Evolutionary conservation across 2,888 invertebrate species (phyloP).

Genomic region (Argynnis bischoffii): DNA sequence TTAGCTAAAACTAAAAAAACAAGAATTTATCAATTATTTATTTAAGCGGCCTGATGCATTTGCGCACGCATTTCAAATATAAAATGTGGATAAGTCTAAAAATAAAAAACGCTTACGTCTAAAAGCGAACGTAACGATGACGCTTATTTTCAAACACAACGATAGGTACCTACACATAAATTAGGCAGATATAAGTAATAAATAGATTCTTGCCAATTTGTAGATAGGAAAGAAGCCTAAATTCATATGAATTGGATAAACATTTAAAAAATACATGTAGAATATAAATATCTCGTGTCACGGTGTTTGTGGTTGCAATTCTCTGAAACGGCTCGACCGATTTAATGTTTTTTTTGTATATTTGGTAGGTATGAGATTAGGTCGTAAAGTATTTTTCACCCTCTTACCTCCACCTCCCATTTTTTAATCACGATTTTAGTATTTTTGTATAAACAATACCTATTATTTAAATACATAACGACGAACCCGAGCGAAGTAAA

Average conservation of each 20-base stretch:
- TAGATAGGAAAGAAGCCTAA: background rate
- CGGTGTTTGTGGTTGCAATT: no score
- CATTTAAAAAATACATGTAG: background rate
- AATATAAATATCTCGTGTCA: no score
- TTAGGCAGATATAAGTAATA: background rate
- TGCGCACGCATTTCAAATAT: slow-evolving; percentile 19
- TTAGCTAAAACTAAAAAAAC: background rate
- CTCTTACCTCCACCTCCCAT: no score
- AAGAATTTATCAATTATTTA: slow-evolving; percentile 6
- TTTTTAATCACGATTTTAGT: no score
- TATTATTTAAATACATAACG: no score
- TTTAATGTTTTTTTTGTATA: no score
- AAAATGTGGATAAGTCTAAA: slow-evolving; percentile 13
- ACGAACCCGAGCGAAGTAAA: no score
- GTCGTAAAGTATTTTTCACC: no score
- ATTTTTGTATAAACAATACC: no score
- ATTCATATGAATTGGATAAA: background rate
- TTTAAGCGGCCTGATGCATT: slow-evolving; percentile 6
- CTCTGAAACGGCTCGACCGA: no score
- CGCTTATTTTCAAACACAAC: slow-evolving; percentile 13
- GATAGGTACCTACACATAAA: background rate
- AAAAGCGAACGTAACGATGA: slow-evolving; percentile 7
- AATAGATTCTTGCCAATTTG: background rate
- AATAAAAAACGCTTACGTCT: slow-evolving; percentile 18
- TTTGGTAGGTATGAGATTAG: no score